phyloP scores from a whole-genome alignment of 2,113 vertebrate species.

The Mirounga angustirostris region DNA sequence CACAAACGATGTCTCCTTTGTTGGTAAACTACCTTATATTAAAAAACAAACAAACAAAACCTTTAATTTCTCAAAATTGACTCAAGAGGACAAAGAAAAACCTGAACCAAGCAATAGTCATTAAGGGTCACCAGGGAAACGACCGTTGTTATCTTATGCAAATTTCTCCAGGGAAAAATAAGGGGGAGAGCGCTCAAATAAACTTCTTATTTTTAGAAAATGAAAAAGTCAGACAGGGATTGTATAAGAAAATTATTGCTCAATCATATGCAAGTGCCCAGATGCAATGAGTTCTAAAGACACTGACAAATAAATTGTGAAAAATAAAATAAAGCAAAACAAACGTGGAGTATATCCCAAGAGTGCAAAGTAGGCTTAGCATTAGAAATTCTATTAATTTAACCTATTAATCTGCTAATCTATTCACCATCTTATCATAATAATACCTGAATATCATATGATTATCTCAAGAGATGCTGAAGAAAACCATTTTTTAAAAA shows the following conservation, averaged over 20 bases:
- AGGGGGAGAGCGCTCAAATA: neutral
- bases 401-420: neutral
- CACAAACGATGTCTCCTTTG: neutral
- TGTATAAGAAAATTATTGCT: neutral
- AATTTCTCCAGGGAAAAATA: neutral
- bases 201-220: neutral
- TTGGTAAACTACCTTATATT: neutral
- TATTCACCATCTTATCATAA: neutral
- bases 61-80: neutral
- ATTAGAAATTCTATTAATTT: neutral
- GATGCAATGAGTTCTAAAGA: neutral
- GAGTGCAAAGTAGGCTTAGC: neutral
- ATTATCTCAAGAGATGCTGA: neutral
- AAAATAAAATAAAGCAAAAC: neutral
- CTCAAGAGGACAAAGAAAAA: neutral
- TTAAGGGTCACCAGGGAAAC: neutral
- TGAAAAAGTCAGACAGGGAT: neutral
- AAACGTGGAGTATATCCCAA: neutral
- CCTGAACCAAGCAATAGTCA: neutral
- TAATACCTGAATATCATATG: neutral
- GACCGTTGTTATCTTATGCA: neutral
- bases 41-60: neutral
- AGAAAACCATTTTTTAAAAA: neutral
- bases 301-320: neutral
- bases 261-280: neutral